Base-by-base conservation (phyloP, 2,888 invertebrate genomes). In the Thymelicus acteon region DNA sequence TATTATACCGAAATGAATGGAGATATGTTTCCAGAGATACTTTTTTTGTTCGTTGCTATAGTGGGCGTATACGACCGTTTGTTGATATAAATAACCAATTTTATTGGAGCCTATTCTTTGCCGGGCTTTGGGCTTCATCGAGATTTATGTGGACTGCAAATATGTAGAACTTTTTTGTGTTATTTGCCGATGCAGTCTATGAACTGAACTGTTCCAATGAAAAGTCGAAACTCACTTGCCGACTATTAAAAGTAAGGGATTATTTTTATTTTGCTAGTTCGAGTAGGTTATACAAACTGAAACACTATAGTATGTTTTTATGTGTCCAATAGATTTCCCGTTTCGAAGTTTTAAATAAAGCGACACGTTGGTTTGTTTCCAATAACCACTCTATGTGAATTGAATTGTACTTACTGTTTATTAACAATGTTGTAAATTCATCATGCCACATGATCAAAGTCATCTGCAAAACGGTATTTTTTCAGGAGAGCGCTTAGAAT, bases 71-170 rank as follows among this genome's bases (percentile, higher is more conserved):
- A 24, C 54, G 61, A 47, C 7, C 24, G 68, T 68, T 54, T 47
- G 68, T 69, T 54, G 60, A 62, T 69, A 69, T 69, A 69, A 69
- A 69, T 69, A 69, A 69, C 57, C 54, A 69, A 63, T 69, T 58
- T 69, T 63, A 69, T 69, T 48, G 68, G 52, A 57, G 47, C 61
- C 68, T 63, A 58, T 69, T 62, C 57, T 54, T 68, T 63, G 47
- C 58, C 47, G 15, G 68, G 57, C n/a, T 69, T 63, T 58, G 47
- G 57, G 58, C 58, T 62, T 54, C 44, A 54, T 68, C 61, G 57
- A 61, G 67, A 68, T 68, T 62, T 68, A 62, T 68, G 68, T 47
- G 15, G 62, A 37, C 37, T 62, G 61, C 47, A 62, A 68, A 68
- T 68, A 62, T 62, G 58, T 66, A 44, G 58, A 47, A 60, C 48